Base-by-base conservation (phyloP, 2,113 vertebrate genomes). In the Panurus biarmicus region DNA sequence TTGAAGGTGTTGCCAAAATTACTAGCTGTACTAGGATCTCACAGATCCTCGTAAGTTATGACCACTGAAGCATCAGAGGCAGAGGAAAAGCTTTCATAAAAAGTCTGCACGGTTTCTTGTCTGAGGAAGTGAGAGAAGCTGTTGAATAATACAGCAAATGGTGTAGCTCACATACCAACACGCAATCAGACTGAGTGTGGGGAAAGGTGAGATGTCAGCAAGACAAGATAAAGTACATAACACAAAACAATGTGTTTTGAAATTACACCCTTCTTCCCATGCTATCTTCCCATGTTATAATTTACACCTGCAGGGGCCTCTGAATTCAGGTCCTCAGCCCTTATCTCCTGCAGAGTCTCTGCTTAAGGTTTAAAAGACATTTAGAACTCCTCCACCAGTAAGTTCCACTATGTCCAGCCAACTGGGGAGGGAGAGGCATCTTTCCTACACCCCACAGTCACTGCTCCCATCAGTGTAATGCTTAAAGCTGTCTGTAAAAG, bases 251-350 rank as follows among this genome's bases (percentile, higher is more conserved):
- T 1, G 22, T 35, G 72, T 64, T 91, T 74, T 66, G 64, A 93
- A 97, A 94, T 93, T 51, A 94, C 22, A 88, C 60, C 25, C n/a
- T 80, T 95, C 61, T 80, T 86, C n/a, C n/a, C n/a, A n/a, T 35
- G 16, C 57, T 85, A 28, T 48, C 65, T 78, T 84, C 60, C 72
- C 31, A 18, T 57, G 56, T 50, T 91, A 61, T 53, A 91, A 92
- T 91, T 93, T 93, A 91, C 36, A 90, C 72, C 94, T 75, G 85
- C 75, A 78, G 90, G 65, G 48, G 73, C 38, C 72, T 91, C 64
- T 86, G 93, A 91, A 75, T 90, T 94, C 53, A 64, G 36, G 60
- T 77, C 36, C 40, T 93, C 78, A 83, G 79, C 53, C 69, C 57
- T 81, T 65, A 80, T 62, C 76, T 93, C 82, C 87, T 50, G 79